Evolutionary conservation across 2,888 invertebrate species (phyloP).

Genomic region (Lypha dubia): DNA sequence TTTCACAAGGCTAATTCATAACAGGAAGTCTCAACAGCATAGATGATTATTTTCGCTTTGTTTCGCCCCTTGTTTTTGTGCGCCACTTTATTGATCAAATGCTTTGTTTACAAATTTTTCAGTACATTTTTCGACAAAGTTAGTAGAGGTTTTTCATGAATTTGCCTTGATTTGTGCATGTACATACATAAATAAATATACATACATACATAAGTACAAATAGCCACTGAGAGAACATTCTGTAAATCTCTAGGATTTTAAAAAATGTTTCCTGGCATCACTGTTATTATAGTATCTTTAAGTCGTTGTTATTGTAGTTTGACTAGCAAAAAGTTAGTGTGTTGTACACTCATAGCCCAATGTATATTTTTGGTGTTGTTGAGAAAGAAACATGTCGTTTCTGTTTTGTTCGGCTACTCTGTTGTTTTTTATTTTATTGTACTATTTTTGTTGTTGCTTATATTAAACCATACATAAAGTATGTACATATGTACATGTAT

Average conservation of each 20-base stretch:
- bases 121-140: too few relatives aligned
- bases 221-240: neutral
- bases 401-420: conserved; percentile 60
- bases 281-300: conserved; percentile 47
- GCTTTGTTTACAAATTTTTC: too few relatives aligned
- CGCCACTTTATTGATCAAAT: too few relatives aligned
- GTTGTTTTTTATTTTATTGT: conserved; percentile 34
- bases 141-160: too few relatives aligned
- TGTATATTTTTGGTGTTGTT: conserved; percentile 41
- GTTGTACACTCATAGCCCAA: neutral
- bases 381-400: conserved; percentile 58
- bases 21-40: too few relatives aligned
- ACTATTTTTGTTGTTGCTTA: conserved; percentile 47
- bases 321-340: conserved; percentile 45
- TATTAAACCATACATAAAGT: conserved; percentile 69
- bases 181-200: neutral
- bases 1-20: too few relatives aligned
- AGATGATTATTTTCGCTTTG: too few relatives aligned
- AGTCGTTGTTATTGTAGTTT: conserved; percentile 66
- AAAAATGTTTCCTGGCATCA: neutral
- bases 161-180: too few relatives aligned
- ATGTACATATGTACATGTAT: too few relatives aligned
- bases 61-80: too few relatives aligned
- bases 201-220: too few relatives aligned
- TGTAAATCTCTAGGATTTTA: neutral